Conservation (phyloP, 2,888 invertebrate species). For the Invenusta paracnida region DNA sequence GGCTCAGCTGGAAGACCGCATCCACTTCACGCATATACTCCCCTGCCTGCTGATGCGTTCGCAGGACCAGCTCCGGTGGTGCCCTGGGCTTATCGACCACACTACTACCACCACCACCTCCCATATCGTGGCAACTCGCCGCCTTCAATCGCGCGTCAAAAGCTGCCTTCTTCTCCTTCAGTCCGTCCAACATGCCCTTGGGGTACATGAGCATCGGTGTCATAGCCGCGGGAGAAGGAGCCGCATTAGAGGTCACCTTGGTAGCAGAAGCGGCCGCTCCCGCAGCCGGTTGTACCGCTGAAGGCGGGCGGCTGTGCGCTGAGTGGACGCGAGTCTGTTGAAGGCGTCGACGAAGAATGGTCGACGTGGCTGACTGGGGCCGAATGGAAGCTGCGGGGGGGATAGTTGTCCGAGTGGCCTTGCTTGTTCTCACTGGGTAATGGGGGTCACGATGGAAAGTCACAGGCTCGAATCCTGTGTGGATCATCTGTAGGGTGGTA, state of each 20-base stretch:
- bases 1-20: not conserved
- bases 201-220: constrained; percentile 1
- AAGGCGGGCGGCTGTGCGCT: not conserved
- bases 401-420: not conserved
- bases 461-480: too few species aligned
- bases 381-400: not conserved
- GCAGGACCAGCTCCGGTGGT: too few species aligned
- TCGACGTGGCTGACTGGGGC: not conserved
- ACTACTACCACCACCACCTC: too few species aligned
- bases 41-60: too few species aligned
- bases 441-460: too few species aligned
- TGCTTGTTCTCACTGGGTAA: too few species aligned
- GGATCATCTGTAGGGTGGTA: too few species aligned
- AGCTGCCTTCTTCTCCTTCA: not conserved
- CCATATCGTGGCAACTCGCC: too few species aligned
- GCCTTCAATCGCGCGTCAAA: too few species aligned
- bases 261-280: not conserved
- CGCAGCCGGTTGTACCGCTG: not conserved
- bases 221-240: not conserved
- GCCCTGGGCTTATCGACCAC: too few species aligned
- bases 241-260: not conserved
- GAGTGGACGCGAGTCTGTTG: not conserved
- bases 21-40: too few species aligned
- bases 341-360: not conserved
- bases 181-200: not conserved